phyloP scores from a whole-genome alignment of 92 coral and sea anemone species.

The Galaxea fascicularis region DNA sequence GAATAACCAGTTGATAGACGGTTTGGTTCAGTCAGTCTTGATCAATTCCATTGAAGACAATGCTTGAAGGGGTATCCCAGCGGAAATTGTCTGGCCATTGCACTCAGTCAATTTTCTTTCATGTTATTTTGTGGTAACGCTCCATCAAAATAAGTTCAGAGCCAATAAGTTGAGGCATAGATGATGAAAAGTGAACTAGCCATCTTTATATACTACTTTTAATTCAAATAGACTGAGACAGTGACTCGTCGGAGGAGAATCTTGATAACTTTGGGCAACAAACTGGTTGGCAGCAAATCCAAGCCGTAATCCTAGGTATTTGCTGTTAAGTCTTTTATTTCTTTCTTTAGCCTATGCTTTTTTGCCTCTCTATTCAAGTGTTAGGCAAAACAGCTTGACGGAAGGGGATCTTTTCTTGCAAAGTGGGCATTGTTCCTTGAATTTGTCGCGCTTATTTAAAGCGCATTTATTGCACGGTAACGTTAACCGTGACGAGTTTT shows the following conservation, averaged over 20 bases:
- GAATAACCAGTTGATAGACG: background rate
- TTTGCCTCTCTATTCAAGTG: background rate
- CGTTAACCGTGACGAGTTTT: too few species aligned
- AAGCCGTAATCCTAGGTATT: background rate
- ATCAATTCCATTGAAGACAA: background rate
- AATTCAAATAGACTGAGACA: background rate
- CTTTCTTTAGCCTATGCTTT: background rate
- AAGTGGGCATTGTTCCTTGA: too few species aligned
- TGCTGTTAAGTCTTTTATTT: background rate
- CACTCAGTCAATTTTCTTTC: background rate
- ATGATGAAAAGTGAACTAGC: background rate
- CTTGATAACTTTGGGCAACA: background rate
- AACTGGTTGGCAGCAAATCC: background rate
- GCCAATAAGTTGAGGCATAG: background rate
- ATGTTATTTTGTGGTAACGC: background rate
- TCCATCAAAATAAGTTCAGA: background rate
- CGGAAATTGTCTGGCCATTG: slow-evolving; percentile 14
- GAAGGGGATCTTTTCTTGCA: too few species aligned
- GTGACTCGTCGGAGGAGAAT: too few species aligned
- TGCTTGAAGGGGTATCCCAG: background rate
- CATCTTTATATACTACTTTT: background rate
- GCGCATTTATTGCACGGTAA: too few species aligned
- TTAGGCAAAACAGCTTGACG: background rate
- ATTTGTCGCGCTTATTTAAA: too few species aligned
- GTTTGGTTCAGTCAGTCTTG: background rate